Conservation (phyloP, 2,113 vertebrate species). For the Rousettus leschenaultii region DNA sequence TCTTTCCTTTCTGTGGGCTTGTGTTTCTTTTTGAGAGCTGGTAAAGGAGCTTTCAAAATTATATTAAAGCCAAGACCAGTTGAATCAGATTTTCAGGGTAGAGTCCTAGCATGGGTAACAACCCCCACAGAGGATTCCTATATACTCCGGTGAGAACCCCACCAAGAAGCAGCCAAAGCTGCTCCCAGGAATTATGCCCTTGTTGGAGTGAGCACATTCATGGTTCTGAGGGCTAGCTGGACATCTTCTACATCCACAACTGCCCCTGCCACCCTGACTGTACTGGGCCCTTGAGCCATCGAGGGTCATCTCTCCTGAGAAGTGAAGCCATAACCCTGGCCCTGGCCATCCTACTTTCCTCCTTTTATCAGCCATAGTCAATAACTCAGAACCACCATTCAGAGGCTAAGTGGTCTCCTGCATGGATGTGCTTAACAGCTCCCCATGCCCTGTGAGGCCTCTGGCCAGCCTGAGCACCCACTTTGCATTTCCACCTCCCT, state of each 20-base stretch:
- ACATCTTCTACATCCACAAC: fast-evolving
- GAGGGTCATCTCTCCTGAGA: background rate
- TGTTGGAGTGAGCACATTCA: background rate
- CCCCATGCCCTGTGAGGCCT: background rate
- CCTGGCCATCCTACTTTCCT: background rate
- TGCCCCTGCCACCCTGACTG: background rate
- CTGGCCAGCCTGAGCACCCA: no score
- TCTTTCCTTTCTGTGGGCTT: background rate
- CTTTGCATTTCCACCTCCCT: background rate
- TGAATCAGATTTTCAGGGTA: background rate
- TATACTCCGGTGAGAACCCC: background rate
- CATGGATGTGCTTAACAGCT: background rate
- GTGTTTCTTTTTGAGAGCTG: background rate
- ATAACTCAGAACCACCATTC: background rate
- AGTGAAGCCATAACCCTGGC: background rate
- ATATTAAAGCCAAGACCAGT: background rate
- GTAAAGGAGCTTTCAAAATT: background rate
- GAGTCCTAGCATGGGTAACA: background rate
- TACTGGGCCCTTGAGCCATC: background rate
- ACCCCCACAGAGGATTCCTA: background rate
- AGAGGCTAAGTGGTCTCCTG: background rate
- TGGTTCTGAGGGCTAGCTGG: background rate
- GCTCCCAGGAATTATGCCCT: background rate
- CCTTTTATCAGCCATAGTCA: background rate
- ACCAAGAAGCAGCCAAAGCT: background rate